These are phyloP conservation scores for Stictocephala bisonia DNA, from an alignment of 2,888 invertebrate genomes.

Conservation along the genomic window DNA sequence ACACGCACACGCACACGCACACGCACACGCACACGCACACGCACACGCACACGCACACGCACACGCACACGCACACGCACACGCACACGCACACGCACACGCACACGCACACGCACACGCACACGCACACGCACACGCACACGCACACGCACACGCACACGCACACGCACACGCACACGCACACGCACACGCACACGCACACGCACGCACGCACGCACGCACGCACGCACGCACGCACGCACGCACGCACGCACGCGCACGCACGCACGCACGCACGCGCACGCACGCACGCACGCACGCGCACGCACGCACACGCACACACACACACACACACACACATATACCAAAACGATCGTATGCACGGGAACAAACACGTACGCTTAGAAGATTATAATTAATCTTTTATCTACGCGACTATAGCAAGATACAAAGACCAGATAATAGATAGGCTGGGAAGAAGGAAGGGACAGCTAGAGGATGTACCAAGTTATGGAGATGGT, in stretches of 20 bases:
- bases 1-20: slow-evolving; percentile 4
- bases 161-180: slow-evolving; percentile 1
- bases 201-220: neutral
- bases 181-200: slow-evolving; percentile 4
- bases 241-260: neutral
- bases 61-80: slow-evolving; percentile 4
- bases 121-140: slow-evolving; percentile 4
- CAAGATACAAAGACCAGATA: too few species aligned
- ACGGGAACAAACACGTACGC: too few species aligned
- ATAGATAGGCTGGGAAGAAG: too few species aligned
- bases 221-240: neutral
- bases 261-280: neutral
- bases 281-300: neutral
- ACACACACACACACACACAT: slow-evolving; percentile 7
- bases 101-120: slow-evolving; percentile 1
- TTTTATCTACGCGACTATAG: too few species aligned
- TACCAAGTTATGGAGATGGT: too few species aligned
- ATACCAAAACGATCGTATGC: too few species aligned
- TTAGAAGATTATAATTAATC: too few species aligned
- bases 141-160: slow-evolving; percentile 4
- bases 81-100: slow-evolving; percentile 4
- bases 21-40: slow-evolving; percentile 4
- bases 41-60: slow-evolving; percentile 1
- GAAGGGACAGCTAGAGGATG: too few species aligned
- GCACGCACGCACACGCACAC: slow-evolving; percentile 1